Evolutionary conservation across 2,113 vertebrate species (phyloP).

Genomic region (Tretioscincus oriximinensis): DNA sequence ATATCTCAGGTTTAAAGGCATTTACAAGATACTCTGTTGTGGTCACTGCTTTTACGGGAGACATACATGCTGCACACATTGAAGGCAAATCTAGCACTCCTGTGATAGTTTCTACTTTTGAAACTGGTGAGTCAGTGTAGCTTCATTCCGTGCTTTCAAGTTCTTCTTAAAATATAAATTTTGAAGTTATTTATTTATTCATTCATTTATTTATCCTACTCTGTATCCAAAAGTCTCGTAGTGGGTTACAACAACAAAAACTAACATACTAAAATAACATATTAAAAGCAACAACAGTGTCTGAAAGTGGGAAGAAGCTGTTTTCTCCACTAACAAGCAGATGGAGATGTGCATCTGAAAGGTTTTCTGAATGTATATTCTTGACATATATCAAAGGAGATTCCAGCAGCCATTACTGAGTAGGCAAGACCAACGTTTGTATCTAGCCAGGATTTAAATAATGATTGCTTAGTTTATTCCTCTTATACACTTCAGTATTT

Average conservation of each 20-base stretch:
- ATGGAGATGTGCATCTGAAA: too few species aligned
- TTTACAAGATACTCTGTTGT: slow-evolving; percentile 87
- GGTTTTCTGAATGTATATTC: too few species aligned
- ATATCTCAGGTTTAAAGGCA: slow-evolving; percentile 84
- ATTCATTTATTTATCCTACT: too few species aligned
- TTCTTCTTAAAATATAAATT: slow-evolving; percentile 11
- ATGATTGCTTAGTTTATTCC: background rate
- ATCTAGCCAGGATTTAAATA: background rate
- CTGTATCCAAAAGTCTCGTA: too few species aligned
- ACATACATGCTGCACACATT: slow-evolving; percentile 66
- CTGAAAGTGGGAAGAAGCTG: too few species aligned
- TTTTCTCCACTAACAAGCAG: too few species aligned
- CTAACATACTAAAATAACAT: too few species aligned
- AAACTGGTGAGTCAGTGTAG: slow-evolving; percentile 79
- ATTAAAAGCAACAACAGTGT: too few species aligned
- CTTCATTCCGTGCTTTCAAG: background rate
- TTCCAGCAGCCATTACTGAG: too few species aligned
- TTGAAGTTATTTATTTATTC: background rate
- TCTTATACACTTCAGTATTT: background rate
- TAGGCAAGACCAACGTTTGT: background rate
- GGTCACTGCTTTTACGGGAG: slow-evolving; percentile 86
- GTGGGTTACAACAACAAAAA: too few species aligned
- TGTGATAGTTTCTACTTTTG: slow-evolving; percentile 82
- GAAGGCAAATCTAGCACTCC: slow-evolving; percentile 82
- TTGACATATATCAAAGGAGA: too few species aligned